Base-by-base conservation (phyloP, 1,140 invertebrate genomes). In the Phymastichus coffea region DNA sequence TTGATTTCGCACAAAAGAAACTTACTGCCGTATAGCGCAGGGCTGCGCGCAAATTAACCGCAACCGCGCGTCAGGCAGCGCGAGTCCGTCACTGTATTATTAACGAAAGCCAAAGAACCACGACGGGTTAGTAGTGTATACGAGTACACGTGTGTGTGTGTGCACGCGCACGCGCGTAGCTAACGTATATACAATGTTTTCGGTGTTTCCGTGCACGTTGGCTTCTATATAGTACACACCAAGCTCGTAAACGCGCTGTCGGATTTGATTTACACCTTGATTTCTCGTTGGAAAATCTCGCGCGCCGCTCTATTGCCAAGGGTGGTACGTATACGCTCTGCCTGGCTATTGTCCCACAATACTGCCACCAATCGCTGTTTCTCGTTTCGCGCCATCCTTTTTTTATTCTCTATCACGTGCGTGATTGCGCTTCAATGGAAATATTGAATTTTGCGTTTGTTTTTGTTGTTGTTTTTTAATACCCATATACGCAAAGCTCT, bases 31-130 rank as follows among this genome's bases (percentile, higher is more conserved):
- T 33, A 14, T 33, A 33, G 6, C 14, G 6, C 6, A 8, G 14
- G 7, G 17, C 15, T 49, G 15, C 26, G 47, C 48, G 33, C 14
- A 58, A 43, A 66, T 65, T 56, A 59, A 59, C 53, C 64, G 63
- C 61, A 67, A 68, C 64, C 65, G 48, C 64, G 54, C 54, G 46
- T 63, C 35, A 22, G 28, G 28, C 28, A 33, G 28, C 6, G 28
- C 28, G 12, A 33, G 53, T 38, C 61, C 58, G 65, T 60, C 61
- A 59, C 57, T 70, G 48, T 63, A 68, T 75, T 71, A 72, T 71
- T 73, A 71, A 71, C 69, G 68, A 69, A 70, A 69, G 60, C 63
- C 68, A 70, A 73, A 72, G 68, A 70, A 60, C 64, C 56, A 61
- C 40, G 46, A 44, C 44, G 58, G 33, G 49, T 25, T 8, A 58